A percentile compares a stretch with the other conserved stretches of the same genome.
These are phyloP conservation scores for Drosophila rufa DNA, from an alignment of 1,140 invertebrate species.

Conservation along the genomic window DNA sequence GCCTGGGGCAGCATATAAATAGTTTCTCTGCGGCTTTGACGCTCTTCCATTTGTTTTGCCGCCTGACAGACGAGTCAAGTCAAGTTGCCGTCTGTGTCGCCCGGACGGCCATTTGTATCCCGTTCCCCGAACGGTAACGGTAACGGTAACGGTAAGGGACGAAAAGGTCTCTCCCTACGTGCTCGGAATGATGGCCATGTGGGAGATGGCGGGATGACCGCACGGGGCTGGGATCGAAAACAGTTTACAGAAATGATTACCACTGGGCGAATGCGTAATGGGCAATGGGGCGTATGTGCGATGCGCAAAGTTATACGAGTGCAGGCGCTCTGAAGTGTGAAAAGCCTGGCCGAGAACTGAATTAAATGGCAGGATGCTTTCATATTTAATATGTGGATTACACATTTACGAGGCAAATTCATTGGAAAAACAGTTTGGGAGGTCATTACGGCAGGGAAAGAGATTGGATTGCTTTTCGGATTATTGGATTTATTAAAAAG, in stretches of 20 bases:
- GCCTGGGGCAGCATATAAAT: slow-evolving; percentile 65
- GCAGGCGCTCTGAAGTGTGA: slow-evolving; percentile 43
- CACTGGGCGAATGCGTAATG: slow-evolving; percentile 75
- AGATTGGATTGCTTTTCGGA: not conserved
- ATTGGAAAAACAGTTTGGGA: slow-evolving; percentile 8
- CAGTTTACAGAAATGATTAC: slow-evolving; percentile 80
- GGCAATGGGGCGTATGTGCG: slow-evolving; percentile 72
- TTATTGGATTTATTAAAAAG: slow-evolving; percentile 15
- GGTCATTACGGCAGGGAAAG: not conserved
- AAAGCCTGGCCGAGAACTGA: slow-evolving; percentile 33
- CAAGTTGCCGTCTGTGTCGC: slow-evolving; percentile 49
- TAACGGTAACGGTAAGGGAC: slow-evolving; percentile 19
- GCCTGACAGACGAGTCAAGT: slow-evolving; percentile 66
- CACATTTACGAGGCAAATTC: slow-evolving; percentile 25
- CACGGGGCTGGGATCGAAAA: slow-evolving; percentile 67
- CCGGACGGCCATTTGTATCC: slow-evolving; percentile 39
- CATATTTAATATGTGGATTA: slow-evolving; percentile 34
- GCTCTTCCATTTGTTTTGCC: slow-evolving; percentile 66
- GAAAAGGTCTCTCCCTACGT: slow-evolving; percentile 55
- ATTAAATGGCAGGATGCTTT: slow-evolving; percentile 40
- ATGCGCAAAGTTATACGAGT: slow-evolving; percentile 42
- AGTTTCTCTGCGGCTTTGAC: slow-evolving; percentile 51
- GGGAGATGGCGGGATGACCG: slow-evolving; percentile 16
- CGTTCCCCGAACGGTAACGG: slow-evolving; percentile 3
- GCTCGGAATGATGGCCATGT: slow-evolving; percentile 32